Base-by-base conservation (phyloP, 2,888 invertebrate species). In the Schizaphis graminum region DNA sequence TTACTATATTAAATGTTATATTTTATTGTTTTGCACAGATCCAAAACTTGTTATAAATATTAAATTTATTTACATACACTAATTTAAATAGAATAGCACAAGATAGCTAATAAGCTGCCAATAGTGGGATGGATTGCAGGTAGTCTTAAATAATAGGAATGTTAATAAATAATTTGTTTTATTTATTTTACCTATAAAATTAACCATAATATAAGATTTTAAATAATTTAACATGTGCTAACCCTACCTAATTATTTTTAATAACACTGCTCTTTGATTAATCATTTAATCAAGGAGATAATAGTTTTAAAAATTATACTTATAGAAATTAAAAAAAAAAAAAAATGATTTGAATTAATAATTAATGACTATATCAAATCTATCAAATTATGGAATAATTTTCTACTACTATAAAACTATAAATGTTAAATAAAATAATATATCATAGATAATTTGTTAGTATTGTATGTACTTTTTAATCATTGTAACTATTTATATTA, bases 401-500 rank as follows among this genome's bases (percentile, higher is more conserved):
- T 44, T 41, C 24, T 84, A 26, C 8, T 44, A 85, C 26, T 8
- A 85, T 85, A 85, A 26, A 41, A 85, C 44, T 47, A 7, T 47
- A 47, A 47, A 7, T 47, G 8, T 85, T 44, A 1, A 44, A 85
- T 85, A 44, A 85, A 85, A 85, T 85, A 85, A 44, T 26, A 0
- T 11, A 85, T 26, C 2, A 16, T 44, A 28, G 13, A 86, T 86
- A 28, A 16, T 16, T 86, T 26, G 89, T 57, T 10, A n/a, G 26
- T 61, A 49, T 93, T 44, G 28, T 1, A 26, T 28, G 28, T 86
- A 28, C 7, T 44, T 86, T 41, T 53, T 94, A 94, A 56, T 95
- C 57, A 53, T 61, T 84, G 67, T 92, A 61, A 47, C 13, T 67
- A 56, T 85, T 90, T 94, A 53, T 94, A 67, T 92, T 94, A 28